Percentiles rank a stretch among this genome's conserved stretches.
Evolutionary conservation across 2,113 vertebrate species (phyloP).

Genomic region (Spizaetus ornatus): DNA sequence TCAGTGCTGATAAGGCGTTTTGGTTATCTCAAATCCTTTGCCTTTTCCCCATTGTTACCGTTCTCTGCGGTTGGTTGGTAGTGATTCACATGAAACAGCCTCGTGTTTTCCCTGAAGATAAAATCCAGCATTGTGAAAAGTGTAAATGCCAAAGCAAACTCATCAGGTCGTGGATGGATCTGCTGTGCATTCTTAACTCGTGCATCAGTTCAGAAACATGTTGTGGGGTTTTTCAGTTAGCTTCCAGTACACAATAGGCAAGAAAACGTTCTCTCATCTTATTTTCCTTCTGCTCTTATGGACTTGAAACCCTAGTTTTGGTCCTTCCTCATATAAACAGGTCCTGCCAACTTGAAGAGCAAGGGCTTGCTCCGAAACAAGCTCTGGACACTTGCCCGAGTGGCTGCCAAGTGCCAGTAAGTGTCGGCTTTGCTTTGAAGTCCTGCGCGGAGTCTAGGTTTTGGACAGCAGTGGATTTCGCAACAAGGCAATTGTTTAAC

Average conservation of each 20-base stretch:
- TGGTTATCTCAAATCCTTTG: background rate
- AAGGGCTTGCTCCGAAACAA: background rate
- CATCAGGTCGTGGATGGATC: background rate
- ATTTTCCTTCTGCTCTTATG: rapidly evolving
- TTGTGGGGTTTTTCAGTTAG: background rate
- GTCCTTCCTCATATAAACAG: background rate
- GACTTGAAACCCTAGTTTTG: background rate
- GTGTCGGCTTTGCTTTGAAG: background rate
- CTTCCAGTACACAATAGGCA: rapidly evolving
- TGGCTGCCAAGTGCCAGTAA: background rate
- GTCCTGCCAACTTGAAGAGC: background rate
- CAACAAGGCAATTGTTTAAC: too few species aligned
- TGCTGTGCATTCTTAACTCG: rapidly evolving
- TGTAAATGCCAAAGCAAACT: background rate
- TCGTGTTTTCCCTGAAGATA: background rate
- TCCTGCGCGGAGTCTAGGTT: rapidly evolving
- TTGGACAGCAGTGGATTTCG: background rate
- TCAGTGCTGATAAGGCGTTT: background rate
- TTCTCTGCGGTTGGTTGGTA: background rate
- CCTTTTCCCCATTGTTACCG: background rate
- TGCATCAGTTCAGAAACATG: background rate
- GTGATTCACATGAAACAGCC: background rate
- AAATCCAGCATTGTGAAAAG: background rate
- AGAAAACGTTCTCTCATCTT: background rate
- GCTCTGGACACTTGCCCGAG: background rate